phyloP scores from a whole-genome alignment of 2,797 vertebrate genomes.

The Echeneis naucrates region DNA sequence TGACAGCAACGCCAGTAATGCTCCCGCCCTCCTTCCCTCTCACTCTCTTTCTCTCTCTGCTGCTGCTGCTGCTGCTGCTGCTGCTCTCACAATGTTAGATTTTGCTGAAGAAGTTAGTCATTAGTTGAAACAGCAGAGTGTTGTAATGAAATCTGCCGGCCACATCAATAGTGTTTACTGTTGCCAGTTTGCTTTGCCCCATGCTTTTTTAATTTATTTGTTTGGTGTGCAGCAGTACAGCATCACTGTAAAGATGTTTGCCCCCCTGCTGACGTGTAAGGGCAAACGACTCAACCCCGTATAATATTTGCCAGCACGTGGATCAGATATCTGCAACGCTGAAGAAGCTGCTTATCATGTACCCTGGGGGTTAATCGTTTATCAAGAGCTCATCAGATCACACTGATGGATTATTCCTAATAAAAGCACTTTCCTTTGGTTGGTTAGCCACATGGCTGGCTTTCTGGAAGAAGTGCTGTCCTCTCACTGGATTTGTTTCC shows the following conservation, averaged over 20 bases:
- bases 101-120: conserved; percentile 83
- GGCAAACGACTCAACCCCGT: conserved; percentile 37
- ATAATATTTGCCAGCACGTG: conserved; percentile 62
- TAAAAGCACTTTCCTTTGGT: conserved; percentile 67
- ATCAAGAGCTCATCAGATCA: conserved; percentile 72
- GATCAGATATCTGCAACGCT: conserved; percentile 75
- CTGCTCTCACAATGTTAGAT: conserved; percentile 70
- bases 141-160: conserved; percentile 82
- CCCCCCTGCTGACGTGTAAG: conserved; percentile 48
- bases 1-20: conserved; percentile 76
- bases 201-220: conserved; percentile 74
- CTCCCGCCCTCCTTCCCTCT: conserved; percentile 35
- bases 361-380: conserved; percentile 74
- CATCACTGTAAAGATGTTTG: conserved; percentile 78
- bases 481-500: conserved; percentile 40
- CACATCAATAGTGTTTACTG: conserved; percentile 83
- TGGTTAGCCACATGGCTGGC: conserved; percentile 47
- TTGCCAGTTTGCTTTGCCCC: conserved; percentile 78
- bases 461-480: conserved; percentile 47
- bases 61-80: conserved; percentile 38
- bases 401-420: conserved; percentile 77
- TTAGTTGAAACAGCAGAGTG: conserved; percentile 81
- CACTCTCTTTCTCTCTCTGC: conserved; percentile 13
- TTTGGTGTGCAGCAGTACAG: conserved; percentile 69
- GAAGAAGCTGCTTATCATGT: conserved; percentile 78